Conservation (phyloP, 2,888 invertebrate species). For the Parnassius smintheus region DNA sequence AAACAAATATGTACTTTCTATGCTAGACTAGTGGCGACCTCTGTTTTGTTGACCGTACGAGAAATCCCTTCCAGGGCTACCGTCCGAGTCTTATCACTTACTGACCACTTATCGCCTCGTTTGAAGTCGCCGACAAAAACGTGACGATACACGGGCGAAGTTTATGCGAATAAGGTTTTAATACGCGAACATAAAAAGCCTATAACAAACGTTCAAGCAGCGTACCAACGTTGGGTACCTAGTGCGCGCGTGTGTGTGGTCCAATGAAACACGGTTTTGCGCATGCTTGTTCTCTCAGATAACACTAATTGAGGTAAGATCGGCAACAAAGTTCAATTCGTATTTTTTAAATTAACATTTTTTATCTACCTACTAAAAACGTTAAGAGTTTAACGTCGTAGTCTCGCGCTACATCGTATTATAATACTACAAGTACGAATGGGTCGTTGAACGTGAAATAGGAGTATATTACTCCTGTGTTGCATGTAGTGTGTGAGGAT, state of each 20-base stretch:
- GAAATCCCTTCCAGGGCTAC: constrained; percentile 72
- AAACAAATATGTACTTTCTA: constrained; percentile 50
- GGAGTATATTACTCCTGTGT: too few relatives aligned
- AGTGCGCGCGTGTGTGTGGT: constrained; percentile 12
- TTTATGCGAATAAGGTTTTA: constrained; percentile 46
- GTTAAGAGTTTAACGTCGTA: too few relatives aligned
- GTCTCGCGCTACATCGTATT: too few relatives aligned
- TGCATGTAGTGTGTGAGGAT: too few relatives aligned
- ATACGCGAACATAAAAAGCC: constrained; percentile 38
- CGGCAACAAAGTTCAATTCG: too few relatives aligned
- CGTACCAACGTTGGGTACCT: background rate
- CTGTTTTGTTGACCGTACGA: constrained; percentile 69
- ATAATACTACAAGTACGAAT: too few relatives aligned
- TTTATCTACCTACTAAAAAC: too few relatives aligned
- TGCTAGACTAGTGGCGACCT: constrained; percentile 42
- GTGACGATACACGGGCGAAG: constrained; percentile 67
- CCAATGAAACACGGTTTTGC: constrained; percentile 13
- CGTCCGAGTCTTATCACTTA: constrained; percentile 65
- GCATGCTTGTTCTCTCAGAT: background rate
- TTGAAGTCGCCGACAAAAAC: constrained; percentile 74
- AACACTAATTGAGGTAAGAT: too few relatives aligned
- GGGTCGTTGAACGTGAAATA: too few relatives aligned
- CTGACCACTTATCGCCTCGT: constrained; percentile 64
- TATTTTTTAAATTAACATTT: too few relatives aligned
- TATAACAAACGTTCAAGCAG: constrained; percentile 34